These are phyloP conservation scores for Nemapogon koenigi DNA, from an alignment of 2,888 invertebrate species.

Conservation along the genomic window DNA sequence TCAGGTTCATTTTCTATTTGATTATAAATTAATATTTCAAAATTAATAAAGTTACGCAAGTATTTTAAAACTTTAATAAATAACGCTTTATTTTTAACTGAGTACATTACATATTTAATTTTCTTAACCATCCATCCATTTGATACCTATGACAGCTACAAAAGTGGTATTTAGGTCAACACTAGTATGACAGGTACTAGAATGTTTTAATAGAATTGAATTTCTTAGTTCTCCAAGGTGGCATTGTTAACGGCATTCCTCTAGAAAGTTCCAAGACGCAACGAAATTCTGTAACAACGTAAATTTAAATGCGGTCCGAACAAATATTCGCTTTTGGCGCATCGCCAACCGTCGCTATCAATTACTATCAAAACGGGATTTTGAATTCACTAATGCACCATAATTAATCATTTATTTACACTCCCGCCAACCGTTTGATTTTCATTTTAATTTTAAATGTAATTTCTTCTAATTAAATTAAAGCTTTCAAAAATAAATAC, in stretches of 20 bases:
- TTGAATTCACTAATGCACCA: conserved; percentile 28
- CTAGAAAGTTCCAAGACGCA: conserved; percentile 17
- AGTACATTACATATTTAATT: too few species aligned
- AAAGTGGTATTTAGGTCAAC: conserved; percentile 5
- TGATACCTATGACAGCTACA: too few species aligned
- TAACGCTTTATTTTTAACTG: too few species aligned
- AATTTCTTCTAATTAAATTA: too few species aligned
- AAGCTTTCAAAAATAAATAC: not conserved
- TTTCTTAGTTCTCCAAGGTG: conserved; percentile 23
- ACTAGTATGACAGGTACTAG: conserved; percentile 14
- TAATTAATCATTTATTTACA: conserved; percentile 26
- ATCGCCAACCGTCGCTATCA: conserved; percentile 39
- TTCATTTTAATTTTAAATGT: conserved; percentile 16
- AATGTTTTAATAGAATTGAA: conserved; percentile 31
- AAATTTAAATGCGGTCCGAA: conserved; percentile 49
- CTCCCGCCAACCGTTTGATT: conserved; percentile 17
- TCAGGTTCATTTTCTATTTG: too few species aligned
- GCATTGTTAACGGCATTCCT: conserved; percentile 19
- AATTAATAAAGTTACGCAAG: too few species aligned
- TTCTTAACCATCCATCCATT: too few species aligned
- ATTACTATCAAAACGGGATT: conserved; percentile 41
- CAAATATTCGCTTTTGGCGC: conserved; percentile 33
- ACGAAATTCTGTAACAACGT: conserved; percentile 34
- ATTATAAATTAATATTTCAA: too few species aligned
- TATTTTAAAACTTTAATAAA: too few species aligned